Evolutionary conservation across 2,113 vertebrate genomes (phyloP), one percentile per base, ranked within the genome.

Genomic region (Clarias magur): DNA sequence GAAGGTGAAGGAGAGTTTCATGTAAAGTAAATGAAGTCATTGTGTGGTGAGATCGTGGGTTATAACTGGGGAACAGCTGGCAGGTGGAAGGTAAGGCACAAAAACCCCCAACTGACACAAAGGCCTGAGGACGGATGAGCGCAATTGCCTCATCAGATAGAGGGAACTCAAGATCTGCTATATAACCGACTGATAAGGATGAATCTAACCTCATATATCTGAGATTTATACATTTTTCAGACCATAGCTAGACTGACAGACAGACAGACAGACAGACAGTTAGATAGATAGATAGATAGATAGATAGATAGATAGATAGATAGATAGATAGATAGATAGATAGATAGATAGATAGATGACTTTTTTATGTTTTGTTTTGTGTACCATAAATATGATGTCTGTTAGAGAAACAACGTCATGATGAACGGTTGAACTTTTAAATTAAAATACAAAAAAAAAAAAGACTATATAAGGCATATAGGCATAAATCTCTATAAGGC

Each of bases 71-170:
- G 89, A 96, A 94, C 96, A 97, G 96, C 96, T 97, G 96, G 96
- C 92, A 94, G 94, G 95, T 94, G 94, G 94, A 88, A 83, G 80
- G 56, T 54, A n/a, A 78, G 30, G 89, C 54, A 73, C 62, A 68
- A 56, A 83, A 68, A 67, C 65, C 82, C 62, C 68, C 83, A 75
- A 60, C 87, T 84, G 88, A 93, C 94, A 98, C 96, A 98, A 97
- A 85, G 97, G 93, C 94, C 95, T 96, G 97, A 94, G 96, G 97
- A 98, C 92, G 96, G 97, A 98, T 96, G 94, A 94, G 91, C 96
- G 97, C 97, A 97, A 98, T 98, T 98, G 97, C 95, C 95, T 95
- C 92, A 95, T 96, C 96, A 97, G 96, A 96, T 96, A 95, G 96
- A 96, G 95, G 96, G 96, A 95, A 96, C 94, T 95, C 91, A 95